Evolutionary conservation across 2,888 invertebrate species (phyloP), one percentile per base, ranked within the genome.

Genomic region (Hirtodrosophila histrioides): DNA sequence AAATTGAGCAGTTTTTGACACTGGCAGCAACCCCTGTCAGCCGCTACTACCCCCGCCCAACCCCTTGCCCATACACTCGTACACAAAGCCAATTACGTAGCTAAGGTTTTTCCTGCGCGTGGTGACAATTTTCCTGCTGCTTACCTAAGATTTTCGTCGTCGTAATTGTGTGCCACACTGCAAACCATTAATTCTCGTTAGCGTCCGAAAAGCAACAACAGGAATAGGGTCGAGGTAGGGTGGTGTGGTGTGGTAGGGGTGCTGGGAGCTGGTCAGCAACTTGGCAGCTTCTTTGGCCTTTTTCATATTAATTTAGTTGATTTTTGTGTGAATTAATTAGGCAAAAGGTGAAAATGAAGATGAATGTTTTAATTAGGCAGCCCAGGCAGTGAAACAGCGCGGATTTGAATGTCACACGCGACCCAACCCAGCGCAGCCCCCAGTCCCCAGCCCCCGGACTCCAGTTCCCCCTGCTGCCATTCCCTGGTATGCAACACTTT

Each of bases 301-400:
- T 86, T 89, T 89, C 87, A 89, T 90, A 89, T 89, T 89, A 89
- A 89, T 89, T 89, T 89, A 88, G 87, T 89, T 88, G 89, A 89
- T 84, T 84, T 86, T 80, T 84, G 86, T 86, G 78, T 87, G 89
- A 89, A 89, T 90, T 90, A 90, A 90, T 90, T 91, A 89, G 87
- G 87, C 89, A 89, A 87, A 90, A 88, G 90, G 88, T 88, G 86
- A 88, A 89, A 89, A 90, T 90, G 88, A 90, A 90, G 90, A 90
- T 88, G 90, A 90, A 90, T 90, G 90, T 89, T 89, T 91, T 90
- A 90, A 90, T 90, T 90, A 90, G 88, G 83, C 74, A 55, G 70
- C 39, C 58, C 65, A 60, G 58, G 68, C 67, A 57, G 51, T 61
- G 75, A 51, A 63, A 60, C 68, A 61, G 67, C 63, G 73, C 78